phyloP scores from a whole-genome alignment of 2,113 vertebrate species.

The Coptodon bakossiorum region DNA sequence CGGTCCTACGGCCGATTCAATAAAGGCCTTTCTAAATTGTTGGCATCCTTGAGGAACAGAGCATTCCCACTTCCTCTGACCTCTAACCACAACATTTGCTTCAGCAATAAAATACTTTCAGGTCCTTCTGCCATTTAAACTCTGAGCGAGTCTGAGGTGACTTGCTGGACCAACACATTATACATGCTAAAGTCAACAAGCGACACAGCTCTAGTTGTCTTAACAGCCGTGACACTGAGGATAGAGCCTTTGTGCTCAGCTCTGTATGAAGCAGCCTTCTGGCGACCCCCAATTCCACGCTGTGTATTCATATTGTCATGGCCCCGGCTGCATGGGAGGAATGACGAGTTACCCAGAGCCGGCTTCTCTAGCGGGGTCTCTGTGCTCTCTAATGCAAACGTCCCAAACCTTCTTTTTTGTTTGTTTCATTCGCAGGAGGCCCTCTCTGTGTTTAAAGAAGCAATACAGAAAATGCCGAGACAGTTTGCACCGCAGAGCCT shows the following conservation, averaged over 20 bases:
- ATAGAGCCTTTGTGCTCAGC: slow-evolving; percentile 37
- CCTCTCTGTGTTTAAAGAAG: slow-evolving; percentile 90
- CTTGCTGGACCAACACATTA: background rate
- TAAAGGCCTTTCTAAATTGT: slow-evolving; percentile 34
- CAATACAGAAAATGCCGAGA: slow-evolving; percentile 95
- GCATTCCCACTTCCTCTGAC: slow-evolving; percentile 17
- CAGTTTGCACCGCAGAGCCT: slow-evolving; percentile 98
- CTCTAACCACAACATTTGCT: slow-evolving; percentile 32
- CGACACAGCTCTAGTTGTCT: slow-evolving; percentile 19
- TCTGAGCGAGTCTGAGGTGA: background rate
- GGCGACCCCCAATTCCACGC: slow-evolving; percentile 57
- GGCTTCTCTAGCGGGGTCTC: slow-evolving; percentile 5
- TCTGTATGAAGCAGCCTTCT: slow-evolving; percentile 44
- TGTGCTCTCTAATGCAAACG: slow-evolving; percentile 33
- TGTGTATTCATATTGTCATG: slow-evolving; percentile 41
- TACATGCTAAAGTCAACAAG: background rate
- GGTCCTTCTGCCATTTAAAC: slow-evolving; percentile 14
- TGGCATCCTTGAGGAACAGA: background rate
- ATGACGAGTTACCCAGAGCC: slow-evolving; percentile 10
- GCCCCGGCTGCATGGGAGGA: slow-evolving; percentile 28
- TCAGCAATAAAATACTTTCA: slow-evolving; percentile 18
- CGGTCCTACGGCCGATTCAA: slow-evolving; percentile 11
- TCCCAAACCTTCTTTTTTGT: background rate
- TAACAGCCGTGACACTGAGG: slow-evolving; percentile 50
- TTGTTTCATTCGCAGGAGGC: slow-evolving; percentile 81